Percentiles rank a stretch among this genome's conserved stretches.
phyloP scores from a whole-genome alignment of 1,140 invertebrate species.

The Pantala flavescens region DNA sequence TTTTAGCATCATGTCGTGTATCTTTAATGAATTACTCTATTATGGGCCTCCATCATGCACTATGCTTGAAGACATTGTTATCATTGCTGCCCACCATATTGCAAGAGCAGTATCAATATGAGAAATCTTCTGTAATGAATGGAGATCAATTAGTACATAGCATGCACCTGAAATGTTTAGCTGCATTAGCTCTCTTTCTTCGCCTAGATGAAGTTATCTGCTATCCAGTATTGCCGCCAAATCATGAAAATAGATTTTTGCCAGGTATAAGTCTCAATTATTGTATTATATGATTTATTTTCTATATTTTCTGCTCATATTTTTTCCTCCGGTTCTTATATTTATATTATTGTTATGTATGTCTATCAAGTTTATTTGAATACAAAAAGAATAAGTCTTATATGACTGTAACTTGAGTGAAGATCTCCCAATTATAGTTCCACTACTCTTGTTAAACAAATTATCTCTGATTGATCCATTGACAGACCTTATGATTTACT shows the following conservation, averaged over 20 bases:
- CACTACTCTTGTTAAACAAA: too few species aligned
- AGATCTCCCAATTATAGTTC: too few species aligned
- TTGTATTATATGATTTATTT: too few species aligned
- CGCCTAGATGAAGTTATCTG: slow-evolving; percentile 45
- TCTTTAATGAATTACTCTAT: slow-evolving; percentile 43
- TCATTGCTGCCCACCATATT: slow-evolving; percentile 41
- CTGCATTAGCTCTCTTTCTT: slow-evolving; percentile 43
- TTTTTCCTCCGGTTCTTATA: too few species aligned
- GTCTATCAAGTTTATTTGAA: neutral
- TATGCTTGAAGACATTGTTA: slow-evolving; percentile 43
- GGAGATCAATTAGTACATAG: slow-evolving; percentile 51
- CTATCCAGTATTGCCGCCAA: slow-evolving; percentile 37
- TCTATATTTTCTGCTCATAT: too few species aligned
- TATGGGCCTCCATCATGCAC: slow-evolving; percentile 42
- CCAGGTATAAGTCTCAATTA: neutral
- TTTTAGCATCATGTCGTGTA: slow-evolving; percentile 40
- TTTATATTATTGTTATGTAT: too few species aligned
- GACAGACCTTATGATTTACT: too few species aligned
- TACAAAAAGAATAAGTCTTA: too few species aligned
- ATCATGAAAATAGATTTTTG: slow-evolving; percentile 26
- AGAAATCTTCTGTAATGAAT: slow-evolving; percentile 44
- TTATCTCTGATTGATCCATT: too few species aligned
- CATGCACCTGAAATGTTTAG: slow-evolving; percentile 47
- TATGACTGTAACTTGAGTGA: too few species aligned
- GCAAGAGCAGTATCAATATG: slow-evolving; percentile 46